Evolutionary conservation across 1,140 invertebrate genomes (phyloP), one percentile per base, ranked within the genome.

Genomic region (Steinernema khuongi): DNA sequence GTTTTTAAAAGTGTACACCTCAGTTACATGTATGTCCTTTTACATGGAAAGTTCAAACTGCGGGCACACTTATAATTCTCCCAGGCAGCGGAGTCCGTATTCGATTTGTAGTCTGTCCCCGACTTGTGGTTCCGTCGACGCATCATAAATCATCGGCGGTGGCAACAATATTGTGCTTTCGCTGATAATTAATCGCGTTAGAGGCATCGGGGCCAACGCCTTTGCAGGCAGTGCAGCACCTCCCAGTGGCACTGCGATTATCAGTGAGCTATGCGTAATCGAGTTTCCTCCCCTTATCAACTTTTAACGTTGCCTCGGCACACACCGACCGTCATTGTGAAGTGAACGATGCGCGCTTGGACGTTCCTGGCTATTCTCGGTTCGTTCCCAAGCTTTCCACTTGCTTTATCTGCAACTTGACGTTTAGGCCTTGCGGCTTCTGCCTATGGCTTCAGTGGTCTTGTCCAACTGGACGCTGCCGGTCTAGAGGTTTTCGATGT

Each of bases 201-300:
- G 36, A 7, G 36, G 7, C 7, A n/a, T n/a, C 36, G 36, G n/a
- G 14, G 50, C 14, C 50, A 60, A 60, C 50, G 50, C 50, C 50
- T 60, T 60, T 60, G 50, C 50, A 41, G 36, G 36, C 7, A 22
- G 14, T 17, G 50, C 50, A 14, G 50, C 50, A 14, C 7, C 11
- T 14, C 50, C 14, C 50, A 60, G 50, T 26, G 50, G 14, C 14
- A 7, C 50, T 11, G 14, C 11, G 7, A 11, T 41, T 41, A 41
- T 11, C 36, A n/a, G 7, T 14, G 14, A 14, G 19, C 19, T 22
- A 60, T 60, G 50, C 50, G 50, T 60, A 60, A 60, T 60, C 50
- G 50, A 60, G 26, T 60, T 60, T 60, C 7, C 50, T 60, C 7
- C 50, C 26, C 50, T 60, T 60, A 60, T 60, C 50, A 60, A 60